A percentile compares a stretch with the other conserved stretches of the same genome.
These are phyloP conservation scores for Cephus rjabovi DNA, from an alignment of 2,888 invertebrate species.

Conservation along the genomic window DNA sequence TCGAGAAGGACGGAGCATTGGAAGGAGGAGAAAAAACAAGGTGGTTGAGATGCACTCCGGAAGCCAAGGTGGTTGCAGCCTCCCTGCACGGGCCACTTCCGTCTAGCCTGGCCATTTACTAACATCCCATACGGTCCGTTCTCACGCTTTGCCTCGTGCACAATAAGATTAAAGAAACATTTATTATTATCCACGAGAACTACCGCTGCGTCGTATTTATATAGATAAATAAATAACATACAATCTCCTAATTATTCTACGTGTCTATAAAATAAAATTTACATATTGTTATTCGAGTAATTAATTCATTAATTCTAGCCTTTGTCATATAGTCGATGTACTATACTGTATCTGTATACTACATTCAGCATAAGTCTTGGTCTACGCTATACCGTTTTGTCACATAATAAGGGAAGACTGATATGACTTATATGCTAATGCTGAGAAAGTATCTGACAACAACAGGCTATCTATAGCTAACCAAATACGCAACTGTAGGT, in stretches of 20 bases:
- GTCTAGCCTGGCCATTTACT: slow-evolving; percentile 34
- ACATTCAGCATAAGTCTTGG: background rate
- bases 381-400: background rate
- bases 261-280: background rate
- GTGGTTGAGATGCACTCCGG: slow-evolving; percentile 59
- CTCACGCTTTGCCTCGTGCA: background rate
- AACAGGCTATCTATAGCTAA: background rate
- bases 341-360: background rate
- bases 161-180: background rate
- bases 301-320: background rate
- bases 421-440: background rate
- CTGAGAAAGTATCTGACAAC: background rate
- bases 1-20: slow-evolving; percentile 14
- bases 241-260: background rate
- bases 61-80: slow-evolving; percentile 66
- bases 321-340: background rate
- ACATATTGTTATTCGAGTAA: background rate
- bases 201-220: background rate
- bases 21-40: slow-evolving; percentile 48
- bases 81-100: slow-evolving; percentile 61
- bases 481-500: background rate
- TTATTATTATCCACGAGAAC: background rate
- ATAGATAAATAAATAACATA: background rate
- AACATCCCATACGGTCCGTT: background rate
- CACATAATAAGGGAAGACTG: background rate